Evolutionary conservation across 2,888 invertebrate species (phyloP).

Genomic region (Brenthis daphne): DNA sequence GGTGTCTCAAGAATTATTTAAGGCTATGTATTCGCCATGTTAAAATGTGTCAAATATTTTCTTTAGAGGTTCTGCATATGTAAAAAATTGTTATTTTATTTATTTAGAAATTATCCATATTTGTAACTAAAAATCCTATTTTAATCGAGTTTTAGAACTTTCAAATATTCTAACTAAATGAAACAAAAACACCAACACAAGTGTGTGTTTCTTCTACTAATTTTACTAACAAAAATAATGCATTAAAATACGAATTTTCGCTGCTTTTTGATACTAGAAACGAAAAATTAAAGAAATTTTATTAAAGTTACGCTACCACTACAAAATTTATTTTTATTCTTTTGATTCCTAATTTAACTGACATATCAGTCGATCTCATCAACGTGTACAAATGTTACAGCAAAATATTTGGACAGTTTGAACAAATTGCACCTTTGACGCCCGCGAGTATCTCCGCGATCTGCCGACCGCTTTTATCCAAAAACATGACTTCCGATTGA

Average conservation of each 20-base stretch:
- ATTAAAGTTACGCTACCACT: no score
- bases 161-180: no score
- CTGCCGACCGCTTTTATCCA: conserved; percentile 49
- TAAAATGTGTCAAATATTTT: neutral
- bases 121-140: no score
- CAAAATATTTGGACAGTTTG: conserved; percentile 61
- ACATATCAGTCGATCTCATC: conserved; percentile 58
- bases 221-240: no score
- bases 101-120: neutral
- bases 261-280: no score
- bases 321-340: neutral
- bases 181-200: no score
- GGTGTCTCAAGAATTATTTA: conserved; percentile 28
- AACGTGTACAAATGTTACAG: conserved; percentile 57
- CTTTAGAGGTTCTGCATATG: neutral
- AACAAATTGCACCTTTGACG: conserved; percentile 73
- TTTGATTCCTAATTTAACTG: conserved; percentile 34
- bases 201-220: no score
- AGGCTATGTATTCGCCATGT: neutral
- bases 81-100: neutral
- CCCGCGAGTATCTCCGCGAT: conserved; percentile 62
- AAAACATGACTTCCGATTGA: conserved; percentile 33
- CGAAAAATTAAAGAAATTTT: no score
- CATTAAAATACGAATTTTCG: no score
- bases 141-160: no score